Base-by-base conservation (phyloP, 2,888 invertebrate genomes). In the Apodemia hepburni region DNA sequence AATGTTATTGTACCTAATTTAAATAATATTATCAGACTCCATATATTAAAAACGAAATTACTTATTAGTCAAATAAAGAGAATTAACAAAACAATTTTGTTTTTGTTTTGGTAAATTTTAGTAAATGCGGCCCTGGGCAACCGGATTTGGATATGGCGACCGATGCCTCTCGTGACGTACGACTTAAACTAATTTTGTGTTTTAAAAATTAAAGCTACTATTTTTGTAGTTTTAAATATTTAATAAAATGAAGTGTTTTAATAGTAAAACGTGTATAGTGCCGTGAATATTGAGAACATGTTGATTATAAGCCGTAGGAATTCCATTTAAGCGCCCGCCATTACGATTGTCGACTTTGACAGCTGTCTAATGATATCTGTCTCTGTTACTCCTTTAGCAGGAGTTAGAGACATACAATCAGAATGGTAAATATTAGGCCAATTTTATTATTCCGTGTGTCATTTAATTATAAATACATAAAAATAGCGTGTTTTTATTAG, bases 81-180 rank as follows among this genome's bases (percentile, higher is more conserved):
- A 29, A 33, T 33, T 9, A 2, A 33, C 3, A 33, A 2, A 33
- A 33, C 33, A 33, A 9, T 33, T 33, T 33, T 33, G 8, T 22
- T 29, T 33, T 33, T 9, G 9, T 33, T 33, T 33, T n/a, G 6
- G 1, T 6, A n/a, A 45, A n/a, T n/a, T 15, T n/a, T 1, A 6
- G 61, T 60, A 49, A 84, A 69, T 88, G 59, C 86, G 77, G 57
- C 83, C 78, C 90, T 89, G 89, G 71, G 68, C 66, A 69, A 68
- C 74, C 77, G 81, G 84, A 85, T 85, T 86, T 80, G 84, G 84
- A 82, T 85, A 87, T 88, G 88, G 89, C 89, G 88, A 80, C 82
- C 81, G 78, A 85, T 82, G 85, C 82, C 80, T 76, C 76, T 76
- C 78, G 81, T 85, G 81, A 84, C 75, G 82, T 81, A 78, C 79